phyloP scores from a whole-genome alignment of 2,888 invertebrate species.

The Merodon equestris region DNA sequence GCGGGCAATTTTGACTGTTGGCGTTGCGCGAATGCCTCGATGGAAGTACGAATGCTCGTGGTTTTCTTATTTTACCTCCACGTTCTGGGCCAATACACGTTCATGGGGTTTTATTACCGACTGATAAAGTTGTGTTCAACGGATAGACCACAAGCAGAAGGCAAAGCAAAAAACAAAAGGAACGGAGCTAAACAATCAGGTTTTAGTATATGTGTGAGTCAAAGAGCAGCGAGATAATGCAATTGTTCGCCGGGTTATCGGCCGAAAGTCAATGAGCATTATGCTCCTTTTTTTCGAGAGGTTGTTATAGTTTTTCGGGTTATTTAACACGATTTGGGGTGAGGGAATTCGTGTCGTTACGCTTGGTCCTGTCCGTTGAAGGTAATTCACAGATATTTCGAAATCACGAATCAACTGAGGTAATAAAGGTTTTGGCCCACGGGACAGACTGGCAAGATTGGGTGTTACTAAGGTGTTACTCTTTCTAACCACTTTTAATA shows the following conservation, averaged over 20 bases:
- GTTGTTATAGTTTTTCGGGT: neutral
- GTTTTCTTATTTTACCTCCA: neutral
- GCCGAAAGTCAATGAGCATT: conserved; percentile 42
- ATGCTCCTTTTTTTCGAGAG: conserved; percentile 42
- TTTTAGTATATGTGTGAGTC: conserved; percentile 44
- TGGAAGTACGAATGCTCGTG: neutral
- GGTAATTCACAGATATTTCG: too few species aligned
- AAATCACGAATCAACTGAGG: too few species aligned
- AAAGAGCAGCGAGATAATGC: conserved; percentile 48
- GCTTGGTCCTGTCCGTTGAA: too few species aligned
- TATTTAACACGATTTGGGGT: too few species aligned
- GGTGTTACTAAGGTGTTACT: too few species aligned
- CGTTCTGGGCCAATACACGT: conserved; percentile 19
- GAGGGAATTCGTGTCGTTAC: too few species aligned
- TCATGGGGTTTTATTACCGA: conserved; percentile 5
- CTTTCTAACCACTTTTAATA: too few species aligned
- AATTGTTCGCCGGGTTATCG: conserved; percentile 56
- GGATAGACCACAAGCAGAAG: neutral
- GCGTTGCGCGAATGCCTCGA: conserved; percentile 15
- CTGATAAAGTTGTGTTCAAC: conserved; percentile 17
- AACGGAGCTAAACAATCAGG: neutral
- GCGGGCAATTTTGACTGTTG: conserved; percentile 54
- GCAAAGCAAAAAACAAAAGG: too few species aligned
- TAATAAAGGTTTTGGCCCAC: too few species aligned
- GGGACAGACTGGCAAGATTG: too few species aligned